Base-by-base conservation (phyloP, 2,113 vertebrate species). In the Oncorhynchus clarkii region DNA sequence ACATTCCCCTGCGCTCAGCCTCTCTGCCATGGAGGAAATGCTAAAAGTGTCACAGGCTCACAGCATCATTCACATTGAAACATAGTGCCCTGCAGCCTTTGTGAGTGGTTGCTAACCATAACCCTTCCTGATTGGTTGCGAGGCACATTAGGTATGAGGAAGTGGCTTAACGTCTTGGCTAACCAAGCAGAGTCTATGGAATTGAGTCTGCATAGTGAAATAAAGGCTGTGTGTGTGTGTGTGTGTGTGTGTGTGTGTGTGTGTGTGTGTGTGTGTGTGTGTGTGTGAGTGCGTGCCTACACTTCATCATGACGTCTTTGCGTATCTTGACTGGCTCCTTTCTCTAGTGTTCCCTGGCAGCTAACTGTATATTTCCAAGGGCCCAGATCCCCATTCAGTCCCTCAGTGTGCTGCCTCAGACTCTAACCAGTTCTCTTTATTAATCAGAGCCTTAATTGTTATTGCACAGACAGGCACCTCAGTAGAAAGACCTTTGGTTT, bases 121-220 rank as follows among this genome's bases (percentile, higher is more conserved):
- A 12, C 39, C 9, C 9, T 45, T 45, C 9, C 39, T 3, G 70
- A 85, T 83, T 88, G 86, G 86, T 80, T 86, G 70, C n/a, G 76
- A 71, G 24, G 70, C 54, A 67, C 71, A 71, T 71, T 72, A 88
- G 85, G 86, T 91, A 89, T 91, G 88, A 84, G 86, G 87, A 90
- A 89, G 80, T 1, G 11, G 69, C 68, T 12, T 16, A 1, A 75
- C 14, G 2, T 12, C 57, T 77, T 49, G 2, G 14, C 57, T 77
- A 51, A 67, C 70, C 70, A 85, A 85, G 78, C 29, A 24, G 66
- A 22, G 54, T 70, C 34, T 22, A 20, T 11, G 39, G 39, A 45
- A 45, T 11, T 9, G 39, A 45, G 39, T 3, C 39, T 45, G 39
- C 39, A 45, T 45, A 45, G 9, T 45, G 39, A 45, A 45, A 31